Evolutionary conservation across 2,113 vertebrate species (phyloP), one percentile per base, ranked within the genome.

Genomic region (Gulo gulo): DNA sequence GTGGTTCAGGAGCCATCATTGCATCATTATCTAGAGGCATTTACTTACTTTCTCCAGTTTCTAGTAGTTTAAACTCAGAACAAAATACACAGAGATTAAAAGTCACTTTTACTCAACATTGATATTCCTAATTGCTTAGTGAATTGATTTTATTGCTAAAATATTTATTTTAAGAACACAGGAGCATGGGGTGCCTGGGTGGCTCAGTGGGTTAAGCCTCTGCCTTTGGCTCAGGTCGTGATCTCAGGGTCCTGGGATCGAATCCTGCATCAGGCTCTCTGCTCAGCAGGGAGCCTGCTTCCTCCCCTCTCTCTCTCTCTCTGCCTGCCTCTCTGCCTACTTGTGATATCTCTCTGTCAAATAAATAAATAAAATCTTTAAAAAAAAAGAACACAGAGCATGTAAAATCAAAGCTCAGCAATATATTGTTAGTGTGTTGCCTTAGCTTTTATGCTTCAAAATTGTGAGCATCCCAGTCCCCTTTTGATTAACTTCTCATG

Each of bases 101-200:
- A 74, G 14, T 57, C 67, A 89, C 52, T 87, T 94, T 85, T 21
- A 55, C 34, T 81, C 85, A 80, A 36, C 80, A 71, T 45, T 93
- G 34, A 85, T 96, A 94, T 67, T 94, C 21, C 59, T 88, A 50
- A 85, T 76, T 82, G 63, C 23, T 74, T 42, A 71, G 23, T 76
- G 55, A 45, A 52, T 91, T 97, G 39, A 85, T 93, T 65, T 74
- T 34, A 52, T 11, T 91, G n/a, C 3, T 79, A 82, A 94, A 93
- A 93, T 93, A 91, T 88, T 95, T 88, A 29, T 63, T 63, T 71
- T 86, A 85, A 82, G 52, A 91, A 82, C 6, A 39, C 7, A 89
- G 26, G 39, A 50, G 18, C 18, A 39, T 26, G 34, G 15, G 4
- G 4, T 1, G 15, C 50, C 50, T 52, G 50, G 50, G 14, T 52